Base-by-base conservation (phyloP, 2,888 invertebrate species). In the Liopterus haemorrhoidalis region DNA sequence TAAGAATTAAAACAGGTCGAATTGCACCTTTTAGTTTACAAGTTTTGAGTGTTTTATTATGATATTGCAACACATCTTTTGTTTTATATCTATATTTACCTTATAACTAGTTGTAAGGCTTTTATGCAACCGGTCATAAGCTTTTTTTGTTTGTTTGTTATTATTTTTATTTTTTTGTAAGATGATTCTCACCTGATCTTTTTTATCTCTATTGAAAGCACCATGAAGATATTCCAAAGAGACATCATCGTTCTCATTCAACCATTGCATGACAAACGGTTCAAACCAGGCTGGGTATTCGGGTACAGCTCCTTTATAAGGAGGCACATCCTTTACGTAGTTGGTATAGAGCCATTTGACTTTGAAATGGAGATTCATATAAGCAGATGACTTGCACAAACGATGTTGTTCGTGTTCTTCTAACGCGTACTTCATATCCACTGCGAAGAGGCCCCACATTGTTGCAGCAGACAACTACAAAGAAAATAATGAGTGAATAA, bases 181-280 rank as follows among this genome's bases (percentile, higher is more conserved):
- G n/a, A n/a, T n/a, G 37, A 15, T 40, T 68, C 78, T 75, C 69
- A 93, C 93, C 72, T 88, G 88, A 67, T 93, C 93, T 69, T 90
- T 87, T 70, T 91, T 91, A 73, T 99, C 97, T 67, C 96, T 82
- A 67, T 89, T 93, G 70, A 97, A 99, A 58, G 99, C 99, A 69
- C 96, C 95, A 66, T 97, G 90, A 54, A 99, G 82, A 71, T 97
- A 99, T 69, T 99, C 99, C 62, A 99, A 75, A 0, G 96, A 97
- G 1, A 99, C 96, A 59, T 97, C 97, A 64, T 99, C 99, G 66
- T 99, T 99, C 68, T 99, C 99, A 64, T 97, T 97, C 27, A 99
- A 78, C 99, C 99, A 99, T 68, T 97, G 97, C 97, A 99, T 99
- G 30, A 99, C 99, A 70, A 99, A 99, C n/a, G 97, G 96, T 68